Evolutionary conservation across 2,888 invertebrate genomes (phyloP).

Genomic region (Lypha dubia): DNA sequence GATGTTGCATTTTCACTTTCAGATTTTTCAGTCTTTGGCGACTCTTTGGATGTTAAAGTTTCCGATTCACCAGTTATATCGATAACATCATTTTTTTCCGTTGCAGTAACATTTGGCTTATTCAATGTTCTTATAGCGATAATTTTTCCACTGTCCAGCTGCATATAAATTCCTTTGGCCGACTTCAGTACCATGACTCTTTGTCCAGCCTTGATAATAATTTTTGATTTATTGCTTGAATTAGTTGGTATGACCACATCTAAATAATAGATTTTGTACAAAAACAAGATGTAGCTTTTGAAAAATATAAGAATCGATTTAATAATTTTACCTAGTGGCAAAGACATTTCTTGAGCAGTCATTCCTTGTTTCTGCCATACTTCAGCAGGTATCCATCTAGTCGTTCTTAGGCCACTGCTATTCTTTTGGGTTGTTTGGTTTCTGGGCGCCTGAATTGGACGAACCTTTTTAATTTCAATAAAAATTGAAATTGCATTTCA

Average conservation of each 20-base stretch:
- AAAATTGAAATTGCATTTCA: too few species aligned
- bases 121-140: slow-evolving; percentile 89
- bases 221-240: slow-evolving; percentile 94
- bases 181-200: slow-evolving; percentile 97
- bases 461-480: slow-evolving; percentile 83
- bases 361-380: slow-evolving; percentile 97
- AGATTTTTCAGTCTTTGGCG: slow-evolving; percentile 64
- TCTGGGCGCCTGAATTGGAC: slow-evolving; percentile 92
- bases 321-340: slow-evolving; percentile 88
- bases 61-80: slow-evolving; percentile 79
- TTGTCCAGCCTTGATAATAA: slow-evolving; percentile 96
- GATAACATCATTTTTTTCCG: slow-evolving; percentile 78
- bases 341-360: slow-evolving; percentile 96
- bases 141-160: slow-evolving; percentile 96
- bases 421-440: slow-evolving; percentile 76
- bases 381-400: slow-evolving; percentile 93
- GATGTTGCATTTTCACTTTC: slow-evolving; percentile 44
- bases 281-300: too few species aligned
- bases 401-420: slow-evolving; percentile 83
- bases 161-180: slow-evolving; percentile 97
- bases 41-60: slow-evolving; percentile 51
- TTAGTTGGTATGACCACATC: slow-evolving; percentile 97
- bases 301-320: too few species aligned
- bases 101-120: slow-evolving; percentile 77
- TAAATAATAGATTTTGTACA: too few species aligned